Conservation (phyloP, 1,140 invertebrate genomes). For the Popillia japonica region DNA sequence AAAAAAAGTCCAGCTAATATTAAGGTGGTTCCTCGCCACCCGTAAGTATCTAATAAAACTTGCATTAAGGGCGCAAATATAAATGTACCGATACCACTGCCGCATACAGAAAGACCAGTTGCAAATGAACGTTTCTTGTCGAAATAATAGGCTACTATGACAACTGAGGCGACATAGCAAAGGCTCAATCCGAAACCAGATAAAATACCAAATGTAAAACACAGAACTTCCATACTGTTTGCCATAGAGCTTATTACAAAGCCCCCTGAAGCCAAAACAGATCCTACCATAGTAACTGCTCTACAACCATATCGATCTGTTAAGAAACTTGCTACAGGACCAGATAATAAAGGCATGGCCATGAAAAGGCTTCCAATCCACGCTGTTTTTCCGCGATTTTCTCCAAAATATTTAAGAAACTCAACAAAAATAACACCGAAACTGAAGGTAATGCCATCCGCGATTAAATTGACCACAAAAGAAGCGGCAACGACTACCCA, state of each 20-base stretch:
- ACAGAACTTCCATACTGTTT: conserved; percentile 79
- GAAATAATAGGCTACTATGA: conserved; percentile 96
- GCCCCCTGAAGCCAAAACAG: conserved; percentile 79
- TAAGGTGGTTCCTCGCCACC: conserved; percentile 84
- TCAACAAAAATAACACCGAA: conserved; percentile 86
- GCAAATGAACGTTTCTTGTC: conserved; percentile 91
- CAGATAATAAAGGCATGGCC: conserved; percentile 87
- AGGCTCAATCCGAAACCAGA: conserved; percentile 87
- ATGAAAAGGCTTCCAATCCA: conserved; percentile 91
- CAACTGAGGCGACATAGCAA: conserved; percentile 89
- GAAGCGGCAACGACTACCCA: conserved; percentile 86
- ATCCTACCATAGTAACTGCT: conserved; percentile 81
- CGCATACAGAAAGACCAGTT: conserved; percentile 91
- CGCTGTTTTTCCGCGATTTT: conserved; percentile 85
- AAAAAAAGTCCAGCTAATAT: conserved; percentile 86
- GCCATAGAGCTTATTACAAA: conserved; percentile 83
- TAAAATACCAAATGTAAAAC: conserved; percentile 85
- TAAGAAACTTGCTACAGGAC: conserved; percentile 87
- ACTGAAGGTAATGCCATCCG: conserved; percentile 88
- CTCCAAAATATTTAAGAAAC: conserved; percentile 80
- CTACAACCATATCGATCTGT: conserved; percentile 88
- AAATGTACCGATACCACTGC: conserved; percentile 89
- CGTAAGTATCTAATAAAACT: conserved; percentile 78
- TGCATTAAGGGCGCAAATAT: conserved; percentile 89
- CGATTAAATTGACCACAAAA: conserved; percentile 90